These are phyloP conservation scores for Tylochromis polylepis DNA, from an alignment of 2,113 vertebrate species.

Conservation along the genomic window DNA sequence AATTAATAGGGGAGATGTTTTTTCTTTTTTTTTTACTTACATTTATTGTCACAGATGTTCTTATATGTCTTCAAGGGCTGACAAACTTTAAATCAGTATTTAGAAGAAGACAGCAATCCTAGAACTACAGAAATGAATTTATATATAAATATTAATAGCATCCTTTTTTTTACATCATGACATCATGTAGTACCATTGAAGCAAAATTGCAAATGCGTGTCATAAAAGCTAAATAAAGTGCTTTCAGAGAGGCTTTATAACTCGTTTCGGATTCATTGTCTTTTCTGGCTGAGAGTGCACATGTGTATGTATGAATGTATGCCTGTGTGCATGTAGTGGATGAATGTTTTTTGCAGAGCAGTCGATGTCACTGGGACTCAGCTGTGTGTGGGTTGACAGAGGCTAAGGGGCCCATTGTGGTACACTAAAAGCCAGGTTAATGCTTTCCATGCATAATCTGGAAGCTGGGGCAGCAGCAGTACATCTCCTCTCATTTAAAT, in stretches of 20 bases:
- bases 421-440: constrained; percentile 61
- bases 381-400: constrained; percentile 46
- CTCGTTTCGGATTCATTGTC: constrained; percentile 35
- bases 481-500: constrained; percentile 57
- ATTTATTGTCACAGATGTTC: not conserved
- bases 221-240: constrained; percentile 37
- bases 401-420: constrained; percentile 41
- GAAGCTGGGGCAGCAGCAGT: constrained; percentile 27
- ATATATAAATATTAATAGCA: constrained; percentile 21
- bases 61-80: not conserved
- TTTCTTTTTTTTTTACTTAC: not conserved
- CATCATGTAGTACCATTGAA: not conserved
- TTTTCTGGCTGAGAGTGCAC: constrained; percentile 6
- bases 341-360: not conserved
- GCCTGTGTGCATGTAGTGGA: not conserved
- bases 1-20: constrained; percentile 18
- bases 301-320: not conserved
- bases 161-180: not conserved
- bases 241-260: constrained; percentile 31
- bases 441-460: constrained; percentile 57
- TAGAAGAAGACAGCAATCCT: not conserved
- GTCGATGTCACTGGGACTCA: constrained; percentile 36
- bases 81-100: not conserved
- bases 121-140: not conserved
- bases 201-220: constrained; percentile 25